A percentile compares a stretch with the other conserved stretches of the same genome.
phyloP scores from a whole-genome alignment of 1,140 invertebrate species.

The Asobara japonica region DNA sequence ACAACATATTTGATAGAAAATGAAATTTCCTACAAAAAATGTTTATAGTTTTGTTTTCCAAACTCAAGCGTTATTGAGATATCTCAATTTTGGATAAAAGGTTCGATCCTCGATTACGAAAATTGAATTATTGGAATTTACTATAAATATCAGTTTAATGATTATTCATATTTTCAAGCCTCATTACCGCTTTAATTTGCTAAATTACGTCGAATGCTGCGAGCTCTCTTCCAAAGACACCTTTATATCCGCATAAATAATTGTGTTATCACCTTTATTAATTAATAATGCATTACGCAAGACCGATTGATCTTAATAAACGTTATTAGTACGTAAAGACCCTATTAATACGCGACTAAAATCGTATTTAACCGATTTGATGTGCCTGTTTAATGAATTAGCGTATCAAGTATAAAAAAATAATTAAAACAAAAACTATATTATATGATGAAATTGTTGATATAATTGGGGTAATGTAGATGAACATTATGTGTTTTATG shows the following conservation, averaged over 20 bases:
- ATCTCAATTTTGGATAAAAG: no score
- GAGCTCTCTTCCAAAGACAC: constrained; percentile 6
- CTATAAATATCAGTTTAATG: no score
- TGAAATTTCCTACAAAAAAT: no score
- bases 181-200: no score
- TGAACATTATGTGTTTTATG: not conserved
- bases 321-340: not conserved
- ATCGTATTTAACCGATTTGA: constrained; percentile 60
- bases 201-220: not conserved
- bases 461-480: not conserved
- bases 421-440: constrained; percentile 22
- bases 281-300: no score
- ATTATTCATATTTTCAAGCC: no score
- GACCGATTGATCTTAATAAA: not conserved
- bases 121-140: no score
- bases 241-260: not conserved
- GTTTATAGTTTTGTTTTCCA: no score
- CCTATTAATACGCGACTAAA: not conserved
- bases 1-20: no score
- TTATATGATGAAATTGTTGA: constrained; percentile 2
- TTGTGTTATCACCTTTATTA: not conserved
- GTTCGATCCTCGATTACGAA: no score
- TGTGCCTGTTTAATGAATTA: constrained; percentile 64
- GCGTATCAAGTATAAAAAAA: constrained; percentile 47
- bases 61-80: no score